A percentile compares a stretch with the other conserved stretches of the same genome.
phyloP scores from a whole-genome alignment of 2,113 vertebrate genomes.

The Clarias magur region DNA sequence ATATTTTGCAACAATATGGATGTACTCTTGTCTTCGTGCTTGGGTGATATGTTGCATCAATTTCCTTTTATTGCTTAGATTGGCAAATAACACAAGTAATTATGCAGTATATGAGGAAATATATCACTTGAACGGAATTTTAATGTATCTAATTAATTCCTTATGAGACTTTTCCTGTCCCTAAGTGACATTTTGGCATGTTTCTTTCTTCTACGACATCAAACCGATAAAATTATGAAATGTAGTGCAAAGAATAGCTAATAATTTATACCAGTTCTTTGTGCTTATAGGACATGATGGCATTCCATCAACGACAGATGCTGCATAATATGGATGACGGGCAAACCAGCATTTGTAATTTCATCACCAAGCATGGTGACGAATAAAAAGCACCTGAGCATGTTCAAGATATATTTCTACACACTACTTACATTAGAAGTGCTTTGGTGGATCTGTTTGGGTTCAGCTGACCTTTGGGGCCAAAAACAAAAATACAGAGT shows the following conservation, averaged over 20 bases:
- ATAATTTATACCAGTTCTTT: neutral
- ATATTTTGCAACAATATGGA: neutral
- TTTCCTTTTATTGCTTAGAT: constrained; percentile 44
- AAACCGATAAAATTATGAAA: constrained; percentile 35
- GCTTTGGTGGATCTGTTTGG: neutral
- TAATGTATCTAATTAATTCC: constrained; percentile 57
- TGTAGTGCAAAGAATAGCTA: too few species aligned
- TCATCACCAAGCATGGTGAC: neutral
- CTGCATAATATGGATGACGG: neutral
- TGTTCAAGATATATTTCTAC: neutral
- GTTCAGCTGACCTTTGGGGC: neutral
- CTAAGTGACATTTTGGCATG: constrained; percentile 46
- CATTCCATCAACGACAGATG: constrained; percentile 7
- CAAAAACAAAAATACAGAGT: neutral
- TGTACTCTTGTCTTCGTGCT: constrained; percentile 39
- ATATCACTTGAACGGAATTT: constrained; percentile 58
- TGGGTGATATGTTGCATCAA: constrained; percentile 50
- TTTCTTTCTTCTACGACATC: constrained; percentile 22
- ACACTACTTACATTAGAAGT: neutral
- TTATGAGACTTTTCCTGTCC: constrained; percentile 59
- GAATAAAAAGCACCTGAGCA: neutral
- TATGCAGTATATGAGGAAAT: constrained; percentile 60
- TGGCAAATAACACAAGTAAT: constrained; percentile 61
- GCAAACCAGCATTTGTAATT: neutral
- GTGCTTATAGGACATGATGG: neutral